Percentiles rank a stretch among this genome's conserved stretches.
phyloP scores from a whole-genome alignment of 2,797 vertebrate species.

The Rhinella marina region DNA sequence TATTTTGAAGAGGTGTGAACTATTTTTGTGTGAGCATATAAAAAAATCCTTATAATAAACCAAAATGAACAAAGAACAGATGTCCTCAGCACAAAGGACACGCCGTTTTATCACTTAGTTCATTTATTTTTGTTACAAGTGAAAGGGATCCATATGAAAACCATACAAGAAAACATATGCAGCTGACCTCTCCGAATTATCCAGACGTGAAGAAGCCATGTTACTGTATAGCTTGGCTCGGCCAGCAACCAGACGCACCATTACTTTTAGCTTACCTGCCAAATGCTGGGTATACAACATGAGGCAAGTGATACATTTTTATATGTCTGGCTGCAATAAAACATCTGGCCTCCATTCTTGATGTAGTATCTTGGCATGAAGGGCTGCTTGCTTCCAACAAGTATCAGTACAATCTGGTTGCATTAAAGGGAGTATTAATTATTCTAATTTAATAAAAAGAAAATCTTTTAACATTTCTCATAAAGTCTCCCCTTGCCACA shows the following conservation, averaged over 20 bases:
- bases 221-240: conserved; percentile 55
- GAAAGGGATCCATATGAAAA: conserved; percentile 55
- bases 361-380: conserved; percentile 61
- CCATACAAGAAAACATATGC: conserved; percentile 40
- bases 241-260: conserved; percentile 66
- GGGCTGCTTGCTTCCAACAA: not conserved
- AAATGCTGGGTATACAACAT: conserved; percentile 64
- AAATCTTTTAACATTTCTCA: not conserved
- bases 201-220: conserved; percentile 44
- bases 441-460: conserved; percentile 10
- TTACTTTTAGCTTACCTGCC: conserved; percentile 66
- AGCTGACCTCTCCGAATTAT: conserved; percentile 63
- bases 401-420: conserved; percentile 28
- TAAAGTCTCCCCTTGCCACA: not conserved
- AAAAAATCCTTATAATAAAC: conserved; percentile 60
- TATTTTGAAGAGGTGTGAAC: conserved; percentile 63
- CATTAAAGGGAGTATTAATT: conserved; percentile 43
- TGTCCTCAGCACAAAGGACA: conserved; percentile 59
- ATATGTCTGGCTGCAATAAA: conserved; percentile 64
- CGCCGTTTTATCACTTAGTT: conserved; percentile 56
- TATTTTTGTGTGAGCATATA: conserved; percentile 61
- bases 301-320: conserved; percentile 68
- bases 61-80: conserved; percentile 62
- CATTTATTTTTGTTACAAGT: conserved; percentile 51
- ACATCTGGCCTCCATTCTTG: conserved; percentile 65